Conservation (phyloP, 2,113 vertebrate species). For the Orycteropus afer region DNA sequence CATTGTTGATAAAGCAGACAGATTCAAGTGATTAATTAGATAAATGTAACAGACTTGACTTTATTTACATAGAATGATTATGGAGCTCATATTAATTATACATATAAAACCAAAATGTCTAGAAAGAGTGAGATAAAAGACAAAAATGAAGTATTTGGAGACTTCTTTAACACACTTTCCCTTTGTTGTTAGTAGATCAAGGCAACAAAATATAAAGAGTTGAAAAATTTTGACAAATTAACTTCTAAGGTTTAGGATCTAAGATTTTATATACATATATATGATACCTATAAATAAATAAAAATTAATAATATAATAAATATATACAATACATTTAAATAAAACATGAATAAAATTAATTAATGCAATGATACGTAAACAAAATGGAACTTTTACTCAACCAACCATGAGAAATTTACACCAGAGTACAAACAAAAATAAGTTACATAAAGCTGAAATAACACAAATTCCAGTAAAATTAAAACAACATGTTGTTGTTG, state of each 20-base stretch:
- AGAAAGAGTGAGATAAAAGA: background rate
- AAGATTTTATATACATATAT: background rate
- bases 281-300: background rate
- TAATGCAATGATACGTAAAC: background rate
- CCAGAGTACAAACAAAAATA: background rate
- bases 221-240: background rate
- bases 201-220: background rate
- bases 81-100: background rate
- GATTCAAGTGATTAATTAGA: background rate
- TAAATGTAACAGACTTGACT: no score
- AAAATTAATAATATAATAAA: background rate
- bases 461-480: background rate
- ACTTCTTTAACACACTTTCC: background rate
- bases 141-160: background rate
- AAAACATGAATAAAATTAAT: background rate
- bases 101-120: background rate
- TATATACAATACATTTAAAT: background rate
- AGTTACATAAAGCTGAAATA: background rate
- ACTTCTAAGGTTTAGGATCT: background rate
- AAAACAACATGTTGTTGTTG: background rate
- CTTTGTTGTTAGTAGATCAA: background rate
- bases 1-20: background rate
- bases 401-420: background rate
- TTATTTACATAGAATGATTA: no score
- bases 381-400: background rate